Evolutionary conservation across 2,797 vertebrate species (phyloP).

Genomic region (Craterocephalus amniculus): DNA sequence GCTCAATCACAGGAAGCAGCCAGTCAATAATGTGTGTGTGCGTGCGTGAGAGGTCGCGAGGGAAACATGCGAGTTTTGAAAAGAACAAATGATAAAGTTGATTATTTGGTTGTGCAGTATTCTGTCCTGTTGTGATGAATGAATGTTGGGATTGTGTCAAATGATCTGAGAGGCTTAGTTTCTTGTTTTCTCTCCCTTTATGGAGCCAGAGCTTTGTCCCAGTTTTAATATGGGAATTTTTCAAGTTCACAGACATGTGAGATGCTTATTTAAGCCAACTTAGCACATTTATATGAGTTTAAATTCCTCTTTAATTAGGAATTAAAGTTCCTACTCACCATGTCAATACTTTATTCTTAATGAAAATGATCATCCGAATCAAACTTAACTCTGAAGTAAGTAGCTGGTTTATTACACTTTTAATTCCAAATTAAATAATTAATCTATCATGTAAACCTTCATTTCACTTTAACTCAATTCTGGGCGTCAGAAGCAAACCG

Average conservation of each 20-base stretch:
- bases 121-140: background rate
- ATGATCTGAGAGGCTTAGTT: constrained; percentile 24
- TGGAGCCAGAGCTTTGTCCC: background rate
- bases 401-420: too few species aligned
- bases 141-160: constrained; percentile 8
- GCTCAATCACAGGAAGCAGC: constrained; percentile 68
- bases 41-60: background rate
- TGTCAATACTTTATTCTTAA: too few species aligned
- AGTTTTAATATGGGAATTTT: constrained; percentile 23
- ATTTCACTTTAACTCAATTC: too few species aligned
- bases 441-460: too few species aligned
- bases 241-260: constrained; percentile 22
- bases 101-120: background rate
- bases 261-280: constrained; percentile 20
- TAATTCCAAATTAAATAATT: too few species aligned
- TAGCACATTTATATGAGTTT: too few species aligned
- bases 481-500: too few species aligned
- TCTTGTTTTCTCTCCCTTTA: constrained; percentile 37
- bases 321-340: too few species aligned
- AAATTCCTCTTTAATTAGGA: too few species aligned
- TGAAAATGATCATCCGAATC: too few species aligned
- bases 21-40: constrained; percentile 3
- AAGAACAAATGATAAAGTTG: constrained; percentile 10
- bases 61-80: constrained; percentile 20
- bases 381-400: too few species aligned